Conservation (phyloP, 1,140 invertebrate species). For the Drosophila bipectinata region DNA sequence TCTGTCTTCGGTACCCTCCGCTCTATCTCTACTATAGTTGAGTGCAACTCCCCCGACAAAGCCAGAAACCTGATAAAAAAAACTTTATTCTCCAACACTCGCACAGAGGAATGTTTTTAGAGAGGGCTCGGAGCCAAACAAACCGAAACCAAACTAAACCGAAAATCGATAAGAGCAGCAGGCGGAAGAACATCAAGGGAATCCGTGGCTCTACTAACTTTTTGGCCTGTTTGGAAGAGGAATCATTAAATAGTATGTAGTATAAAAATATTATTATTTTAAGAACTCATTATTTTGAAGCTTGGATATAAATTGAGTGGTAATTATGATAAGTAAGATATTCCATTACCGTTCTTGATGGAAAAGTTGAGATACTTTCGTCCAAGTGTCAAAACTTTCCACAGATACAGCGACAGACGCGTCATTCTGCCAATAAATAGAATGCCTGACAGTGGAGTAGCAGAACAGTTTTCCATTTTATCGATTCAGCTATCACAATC, state of each 20-base stretch:
- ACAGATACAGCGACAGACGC: constrained; percentile 10
- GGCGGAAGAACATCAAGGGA: constrained; percentile 37
- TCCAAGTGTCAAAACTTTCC: constrained; percentile 30
- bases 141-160: constrained; percentile 57
- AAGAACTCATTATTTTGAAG: neutral
- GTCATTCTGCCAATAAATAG: constrained; percentile 66
- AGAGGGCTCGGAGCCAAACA: constrained; percentile 22
- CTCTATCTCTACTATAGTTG: neutral
- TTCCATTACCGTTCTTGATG: neutral
- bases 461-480: constrained; percentile 22
- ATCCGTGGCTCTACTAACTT: constrained; percentile 5
- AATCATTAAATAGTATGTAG: too few species aligned
- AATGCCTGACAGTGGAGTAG: constrained; percentile 35
- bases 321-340: neutral
- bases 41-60: constrained; percentile 6
- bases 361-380: constrained; percentile 6
- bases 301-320: too few species aligned
- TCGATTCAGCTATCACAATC: constrained; percentile 13
- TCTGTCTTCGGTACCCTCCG: constrained; percentile 24
- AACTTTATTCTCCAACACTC: constrained; percentile 37
- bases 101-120: constrained; percentile 5
- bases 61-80: constrained; percentile 39
- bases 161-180: constrained; percentile 76
- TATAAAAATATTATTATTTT: too few species aligned
- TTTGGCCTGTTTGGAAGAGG: constrained; percentile 2